phyloP scores from a whole-genome alignment of 2,888 invertebrate species.

The Sinotaia quadrata region DNA sequence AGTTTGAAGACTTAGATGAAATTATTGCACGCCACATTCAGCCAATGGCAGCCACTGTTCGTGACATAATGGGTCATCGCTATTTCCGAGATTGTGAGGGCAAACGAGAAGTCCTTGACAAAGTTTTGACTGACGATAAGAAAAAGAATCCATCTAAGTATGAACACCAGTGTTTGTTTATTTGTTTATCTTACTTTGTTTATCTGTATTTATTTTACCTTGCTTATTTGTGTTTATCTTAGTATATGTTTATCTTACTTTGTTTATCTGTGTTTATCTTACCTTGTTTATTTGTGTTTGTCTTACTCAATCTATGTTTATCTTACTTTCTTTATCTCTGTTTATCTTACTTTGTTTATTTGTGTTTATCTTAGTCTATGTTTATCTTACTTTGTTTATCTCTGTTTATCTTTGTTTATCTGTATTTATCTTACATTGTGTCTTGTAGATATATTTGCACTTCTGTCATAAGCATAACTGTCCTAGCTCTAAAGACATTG shows the following conservation, averaged over 20 bases:
- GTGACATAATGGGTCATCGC: slow-evolving; percentile 92
- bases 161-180: neutral
- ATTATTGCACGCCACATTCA: slow-evolving; percentile 96
- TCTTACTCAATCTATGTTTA: too few relatives aligned
- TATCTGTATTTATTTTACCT: neutral
- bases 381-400: too few relatives aligned
- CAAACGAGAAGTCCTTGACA: slow-evolving; percentile 89
- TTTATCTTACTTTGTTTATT: too few relatives aligned
- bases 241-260: neutral
- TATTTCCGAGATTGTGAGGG: slow-evolving; percentile 83
- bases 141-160: slow-evolving; percentile 76
- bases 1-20: slow-evolving; percentile 99
- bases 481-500: too few relatives aligned
- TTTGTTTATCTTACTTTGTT: neutral
- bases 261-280: neutral
- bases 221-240: neutral
- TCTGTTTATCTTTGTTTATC: too few relatives aligned
- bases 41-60: slow-evolving; percentile 94
- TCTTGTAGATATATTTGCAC: too few relatives aligned
- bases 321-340: too few relatives aligned
- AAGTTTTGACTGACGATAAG: slow-evolving; percentile 89
- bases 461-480: too few relatives aligned
- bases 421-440: too few relatives aligned
- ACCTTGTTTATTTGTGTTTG: too few relatives aligned
- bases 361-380: too few relatives aligned